phyloP scores from a whole-genome alignment of 1,140 invertebrate species.

The Vanessa atalanta region DNA sequence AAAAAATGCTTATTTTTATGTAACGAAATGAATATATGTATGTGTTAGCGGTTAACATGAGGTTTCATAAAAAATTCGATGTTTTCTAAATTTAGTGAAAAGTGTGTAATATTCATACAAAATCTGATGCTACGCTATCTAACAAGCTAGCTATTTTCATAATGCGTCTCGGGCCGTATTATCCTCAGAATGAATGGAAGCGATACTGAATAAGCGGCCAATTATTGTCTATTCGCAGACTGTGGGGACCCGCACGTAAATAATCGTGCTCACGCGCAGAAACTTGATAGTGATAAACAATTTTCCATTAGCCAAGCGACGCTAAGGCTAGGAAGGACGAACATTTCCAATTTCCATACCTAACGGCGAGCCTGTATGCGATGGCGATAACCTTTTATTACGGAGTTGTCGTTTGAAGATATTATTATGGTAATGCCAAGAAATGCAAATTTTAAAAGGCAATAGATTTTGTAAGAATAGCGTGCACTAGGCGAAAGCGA shows the following conservation, averaged over 20 bases:
- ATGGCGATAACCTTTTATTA: conserved; percentile 68
- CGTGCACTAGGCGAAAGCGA: conserved; percentile 47
- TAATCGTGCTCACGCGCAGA: conserved; percentile 67
- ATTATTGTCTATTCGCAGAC: conserved; percentile 62
- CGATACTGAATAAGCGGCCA: conserved; percentile 69
- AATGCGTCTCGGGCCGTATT: conserved; percentile 58
- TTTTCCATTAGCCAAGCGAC: conserved; percentile 64
- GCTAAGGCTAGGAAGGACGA: conserved; percentile 39
- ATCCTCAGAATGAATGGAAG: conserved; percentile 73
- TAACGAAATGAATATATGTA: too few species aligned
- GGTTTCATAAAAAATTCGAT: too few species aligned
- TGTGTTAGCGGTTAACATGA: too few species aligned
- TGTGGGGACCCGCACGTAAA: conserved; percentile 62
- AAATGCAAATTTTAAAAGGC: conserved; percentile 68
- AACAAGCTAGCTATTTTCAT: conserved; percentile 45
- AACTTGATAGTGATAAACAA: conserved; percentile 67
- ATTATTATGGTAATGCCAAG: conserved; percentile 70
- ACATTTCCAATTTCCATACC: conserved; percentile 64
- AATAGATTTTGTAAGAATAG: conserved; percentile 64
- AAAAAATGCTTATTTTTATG: too few species aligned
- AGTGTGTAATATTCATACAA: neutral
- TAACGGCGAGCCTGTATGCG: conserved; percentile 55
- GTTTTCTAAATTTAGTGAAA: neutral
- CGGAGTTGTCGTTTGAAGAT: conserved; percentile 65
- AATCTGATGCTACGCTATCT: conserved; percentile 26